Evolutionary conservation across 2,888 invertebrate species (phyloP), one percentile per base, ranked within the genome.

Genomic region (Tridacna crocea): DNA sequence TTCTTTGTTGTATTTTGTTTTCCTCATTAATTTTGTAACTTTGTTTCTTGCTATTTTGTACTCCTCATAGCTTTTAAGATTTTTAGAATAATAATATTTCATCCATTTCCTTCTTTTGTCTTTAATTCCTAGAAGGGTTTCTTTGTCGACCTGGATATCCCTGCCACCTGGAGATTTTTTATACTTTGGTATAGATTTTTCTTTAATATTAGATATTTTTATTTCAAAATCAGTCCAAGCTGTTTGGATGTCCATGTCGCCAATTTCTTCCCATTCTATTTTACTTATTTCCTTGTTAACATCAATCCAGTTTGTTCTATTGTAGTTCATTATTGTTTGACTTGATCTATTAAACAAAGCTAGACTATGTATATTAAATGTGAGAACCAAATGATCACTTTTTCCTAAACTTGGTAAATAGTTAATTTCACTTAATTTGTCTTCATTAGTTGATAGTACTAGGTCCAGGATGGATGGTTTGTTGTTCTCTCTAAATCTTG

Each of bases 21-120:
- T 72, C 13, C 22, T 46, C 22, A 72, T 19, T 48, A n/a, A 11
- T 15, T 72, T 10, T 10, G 10, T 72, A 47, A 72, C 72, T 72
- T 48, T 72, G 24, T 72, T 72, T 72, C 72, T 72, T 48, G 72
- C 47, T n/a, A 48, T 72, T 48, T 72, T 72, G 24, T 72, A 72
- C 11, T 72, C n/a, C 11, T 72, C 36, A 36, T 47, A 72, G 10
- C 11, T 72, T 17, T n/a, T 48, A 46, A 10, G 72, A 22, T 72
- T 48, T 48, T 72, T 48, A 47, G 11, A 47, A n/a, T 48, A 11
- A n/a, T 46, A 8, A 36, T 72, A 72, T 48, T 48, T 72, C 15
- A n/a, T 47, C 72, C 72, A 72, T 72, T 72, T 72, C 24, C 22
- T 48, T 48, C 72, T 46, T 72, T 72, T 72, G 24, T 72, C 72